Conservation (phyloP, 2,113 vertebrate species). For the Solea senegalensis region DNA sequence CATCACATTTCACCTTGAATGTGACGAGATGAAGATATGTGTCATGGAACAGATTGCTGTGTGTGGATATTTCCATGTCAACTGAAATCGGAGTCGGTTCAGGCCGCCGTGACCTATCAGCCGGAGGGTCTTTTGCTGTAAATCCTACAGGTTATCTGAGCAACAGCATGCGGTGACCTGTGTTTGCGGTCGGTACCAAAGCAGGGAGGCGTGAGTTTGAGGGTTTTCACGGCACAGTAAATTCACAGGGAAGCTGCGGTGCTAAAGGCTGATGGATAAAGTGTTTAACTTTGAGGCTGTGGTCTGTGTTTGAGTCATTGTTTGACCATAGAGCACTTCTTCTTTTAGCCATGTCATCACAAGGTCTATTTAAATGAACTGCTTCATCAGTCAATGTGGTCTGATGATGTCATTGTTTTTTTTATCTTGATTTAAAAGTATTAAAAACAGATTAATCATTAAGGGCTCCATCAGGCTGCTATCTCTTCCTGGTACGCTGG, state of each 20-base stretch:
- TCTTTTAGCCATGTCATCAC: not conserved
- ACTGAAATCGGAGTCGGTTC: not conserved
- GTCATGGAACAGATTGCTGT: not conserved
- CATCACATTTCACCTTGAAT: slow-evolving; percentile 9
- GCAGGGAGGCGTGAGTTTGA: not conserved
- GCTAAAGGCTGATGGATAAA: not conserved
- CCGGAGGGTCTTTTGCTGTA: not conserved
- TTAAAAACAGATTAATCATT: too few species aligned
- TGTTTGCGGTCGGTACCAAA: not conserved
- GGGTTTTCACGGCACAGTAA: not conserved
- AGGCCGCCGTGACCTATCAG: not conserved
- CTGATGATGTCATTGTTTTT: slow-evolving; percentile 3
- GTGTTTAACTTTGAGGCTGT: too few species aligned
- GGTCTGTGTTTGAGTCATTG: slow-evolving; percentile 1
- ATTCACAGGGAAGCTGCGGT: not conserved
- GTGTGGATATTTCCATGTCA: not conserved
- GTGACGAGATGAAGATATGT: slow-evolving; percentile 17
- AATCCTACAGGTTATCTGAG: not conserved
- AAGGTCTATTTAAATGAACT: not conserved
- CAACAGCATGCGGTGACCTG: not conserved
- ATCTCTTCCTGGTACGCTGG: slow-evolving; percentile 13
- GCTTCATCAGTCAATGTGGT: too few species aligned
- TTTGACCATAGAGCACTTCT: not conserved
- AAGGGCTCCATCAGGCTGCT: slow-evolving; percentile 1
- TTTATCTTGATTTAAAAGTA: not conserved